phyloP scores from a whole-genome alignment of 2,888 invertebrate species.

The Molorchus minor region DNA sequence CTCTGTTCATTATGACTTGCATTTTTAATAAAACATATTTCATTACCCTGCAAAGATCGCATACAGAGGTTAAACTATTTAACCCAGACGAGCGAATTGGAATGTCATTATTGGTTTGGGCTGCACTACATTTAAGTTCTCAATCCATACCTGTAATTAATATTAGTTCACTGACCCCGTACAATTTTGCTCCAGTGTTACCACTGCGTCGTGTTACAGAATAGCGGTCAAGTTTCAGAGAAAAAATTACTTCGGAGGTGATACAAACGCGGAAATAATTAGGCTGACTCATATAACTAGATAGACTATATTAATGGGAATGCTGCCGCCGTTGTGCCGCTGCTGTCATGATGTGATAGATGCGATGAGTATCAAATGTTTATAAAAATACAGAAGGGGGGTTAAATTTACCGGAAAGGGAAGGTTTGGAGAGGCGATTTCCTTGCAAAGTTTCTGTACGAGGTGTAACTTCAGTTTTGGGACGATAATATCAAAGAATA shows the following conservation, averaged over 20 bases:
- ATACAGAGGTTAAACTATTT: too few species aligned
- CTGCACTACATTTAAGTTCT: too few species aligned
- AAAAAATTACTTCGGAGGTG: constrained; percentile 15
- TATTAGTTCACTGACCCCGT: constrained; percentile 24
- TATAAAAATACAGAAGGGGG: too few species aligned
- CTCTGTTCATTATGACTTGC: neutral
- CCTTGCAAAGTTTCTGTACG: too few species aligned
- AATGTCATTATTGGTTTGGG: too few species aligned
- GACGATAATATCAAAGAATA: too few species aligned
- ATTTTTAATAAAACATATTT: neutral
- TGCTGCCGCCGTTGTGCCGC: neutral
- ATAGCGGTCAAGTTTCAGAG: constrained; percentile 22
- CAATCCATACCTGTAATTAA: constrained; percentile 21
- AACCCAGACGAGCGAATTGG: too few species aligned
- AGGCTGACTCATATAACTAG: constrained; percentile 14
- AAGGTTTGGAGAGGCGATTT: too few species aligned
- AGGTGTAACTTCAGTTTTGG: too few species aligned
- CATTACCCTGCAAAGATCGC: too few species aligned
- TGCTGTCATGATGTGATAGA: neutral
- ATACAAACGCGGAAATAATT: constrained; percentile 13
- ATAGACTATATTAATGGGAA: constrained; percentile 18
- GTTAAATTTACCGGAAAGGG: too few species aligned
- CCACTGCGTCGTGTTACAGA: constrained; percentile 14
- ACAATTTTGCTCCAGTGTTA: constrained; percentile 1
- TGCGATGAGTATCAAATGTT: neutral